Base-by-base conservation (phyloP, 2,797 vertebrate genomes). In the Periparus ater region DNA sequence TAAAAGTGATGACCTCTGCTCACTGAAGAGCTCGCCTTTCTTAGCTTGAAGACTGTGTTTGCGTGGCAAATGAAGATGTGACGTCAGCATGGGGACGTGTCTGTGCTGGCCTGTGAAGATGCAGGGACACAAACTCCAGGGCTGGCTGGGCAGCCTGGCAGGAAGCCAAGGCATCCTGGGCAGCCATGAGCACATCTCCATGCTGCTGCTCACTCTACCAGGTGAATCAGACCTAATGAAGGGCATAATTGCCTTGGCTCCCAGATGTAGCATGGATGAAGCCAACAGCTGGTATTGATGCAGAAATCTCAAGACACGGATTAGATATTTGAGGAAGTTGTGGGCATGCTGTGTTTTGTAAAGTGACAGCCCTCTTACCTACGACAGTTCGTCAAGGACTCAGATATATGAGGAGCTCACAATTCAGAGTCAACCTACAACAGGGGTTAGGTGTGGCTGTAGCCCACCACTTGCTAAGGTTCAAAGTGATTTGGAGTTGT, bases 381-480 rank as follows among this genome's bases (percentile, higher is more conserved):
- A 4, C 18, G 12, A 70, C 40, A 53, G 11, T 45, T 92, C 32
- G 66, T 40, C 17, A 50, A 62, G 26, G n/a, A 16, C n/a, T 80
- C 25, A 89, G 13, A 32, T 20, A 6, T 22, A 27, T 0, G 1
- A 68, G 21, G 11, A 32, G 7, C 10, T 78, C 40, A 40, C 0
- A 1, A 38, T 68, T 57, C 30, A 85, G 57, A 40, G 17, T 2
- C 5, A 45, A 23, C 11, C 5, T 27, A 9, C 12, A 23, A 15
- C n/a, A 42, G 11, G 15, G 10, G 3, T 36, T 88, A 60, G 2
- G 1, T 51, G 30, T 60, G 23, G 23, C 26, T 58, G 32, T 19
- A 77, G 36, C 26, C 50, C 13, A 50, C 2, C 7, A 11, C 0
- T 0, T 63, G 29, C 26, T 87, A 63, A 79, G 87, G 74, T 79